phyloP scores from a whole-genome alignment of 2,888 invertebrate genomes.

The Cosmia pyralina region DNA sequence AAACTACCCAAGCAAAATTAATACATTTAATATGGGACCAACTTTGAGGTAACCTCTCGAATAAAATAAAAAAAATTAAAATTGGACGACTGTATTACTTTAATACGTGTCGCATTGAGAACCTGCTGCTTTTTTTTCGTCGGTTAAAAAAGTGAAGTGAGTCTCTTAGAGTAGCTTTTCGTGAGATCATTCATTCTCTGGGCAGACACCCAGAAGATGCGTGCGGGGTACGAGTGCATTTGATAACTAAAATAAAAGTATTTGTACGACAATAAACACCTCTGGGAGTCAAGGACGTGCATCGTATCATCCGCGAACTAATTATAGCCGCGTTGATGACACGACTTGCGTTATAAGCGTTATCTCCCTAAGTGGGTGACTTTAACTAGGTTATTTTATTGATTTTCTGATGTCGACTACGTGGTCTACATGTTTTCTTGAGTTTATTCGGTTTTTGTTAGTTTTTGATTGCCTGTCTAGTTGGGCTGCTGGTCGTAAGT shows the following conservation, averaged over 20 bases:
- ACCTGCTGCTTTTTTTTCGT: too few species aligned
- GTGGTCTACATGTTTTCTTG: conserved; percentile 29
- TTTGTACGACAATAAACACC: conserved; percentile 34
- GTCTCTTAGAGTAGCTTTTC: not conserved
- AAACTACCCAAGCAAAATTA: too few species aligned
- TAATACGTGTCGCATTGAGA: too few species aligned
- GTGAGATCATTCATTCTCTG: conserved; percentile 19
- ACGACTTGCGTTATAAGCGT: conserved; percentile 43
- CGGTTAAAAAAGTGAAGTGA: not conserved
- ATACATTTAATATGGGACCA: too few species aligned
- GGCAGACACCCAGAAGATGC: conserved; percentile 23
- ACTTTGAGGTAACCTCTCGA: too few species aligned
- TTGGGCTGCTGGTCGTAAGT: not conserved
- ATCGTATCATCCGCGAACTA: conserved; percentile 59
- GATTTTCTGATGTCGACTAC: conserved; percentile 51
- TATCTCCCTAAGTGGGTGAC: conserved; percentile 51
- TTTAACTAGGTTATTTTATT: conserved; percentile 56
- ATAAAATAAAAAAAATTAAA: too few species aligned
- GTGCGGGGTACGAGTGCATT: conserved; percentile 20
- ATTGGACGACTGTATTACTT: too few species aligned
- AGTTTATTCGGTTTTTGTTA: not conserved
- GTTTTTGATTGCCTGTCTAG: not conserved
- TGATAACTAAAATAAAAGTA: conserved; percentile 50
- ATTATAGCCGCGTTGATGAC: conserved; percentile 57
- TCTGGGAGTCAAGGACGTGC: conserved; percentile 64